Percentiles rank a stretch among this genome's conserved stretches.
Conservation (phyloP, 2,888 invertebrate genomes). For the Andrena flavipes region DNA sequence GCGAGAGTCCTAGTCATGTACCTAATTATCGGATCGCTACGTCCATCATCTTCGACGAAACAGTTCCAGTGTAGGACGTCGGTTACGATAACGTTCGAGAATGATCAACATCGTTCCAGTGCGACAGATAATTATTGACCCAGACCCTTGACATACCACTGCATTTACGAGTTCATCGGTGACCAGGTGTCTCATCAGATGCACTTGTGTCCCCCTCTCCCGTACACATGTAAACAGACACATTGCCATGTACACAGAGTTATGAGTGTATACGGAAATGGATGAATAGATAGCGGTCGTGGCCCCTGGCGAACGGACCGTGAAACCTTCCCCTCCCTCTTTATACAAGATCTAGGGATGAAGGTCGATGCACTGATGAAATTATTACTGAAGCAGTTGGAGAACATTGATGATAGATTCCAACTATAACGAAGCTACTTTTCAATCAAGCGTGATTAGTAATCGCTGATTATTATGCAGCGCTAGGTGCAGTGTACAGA, state of each 20-base stretch:
- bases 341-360: neutral
- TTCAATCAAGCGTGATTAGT: no score
- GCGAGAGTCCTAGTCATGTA: no score
- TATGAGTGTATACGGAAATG: conserved; percentile 8
- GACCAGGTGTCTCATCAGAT: conserved; percentile 40
- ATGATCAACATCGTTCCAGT: conserved; percentile 43
- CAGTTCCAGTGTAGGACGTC: conserved; percentile 18
- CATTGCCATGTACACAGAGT: conserved; percentile 13
- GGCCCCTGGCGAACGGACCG: neutral
- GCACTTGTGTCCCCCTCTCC: neutral
- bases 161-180: conserved; percentile 43
- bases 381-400: neutral
- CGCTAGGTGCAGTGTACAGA: no score
- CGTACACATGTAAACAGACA: conserved; percentile 4
- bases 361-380: neutral
- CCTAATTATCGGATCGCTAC: no score
- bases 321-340: no score
- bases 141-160: conserved; percentile 33
- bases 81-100: conserved; percentile 37
- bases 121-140: conserved; percentile 48
- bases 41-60: conserved; percentile 1
- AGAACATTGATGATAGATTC: neutral
- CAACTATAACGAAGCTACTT: no score
- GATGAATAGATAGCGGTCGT: conserved; percentile 13
- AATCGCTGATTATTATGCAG: no score